Conservation (phyloP, 2,113 vertebrate genomes). For the Chrysochloris asiatica region DNA sequence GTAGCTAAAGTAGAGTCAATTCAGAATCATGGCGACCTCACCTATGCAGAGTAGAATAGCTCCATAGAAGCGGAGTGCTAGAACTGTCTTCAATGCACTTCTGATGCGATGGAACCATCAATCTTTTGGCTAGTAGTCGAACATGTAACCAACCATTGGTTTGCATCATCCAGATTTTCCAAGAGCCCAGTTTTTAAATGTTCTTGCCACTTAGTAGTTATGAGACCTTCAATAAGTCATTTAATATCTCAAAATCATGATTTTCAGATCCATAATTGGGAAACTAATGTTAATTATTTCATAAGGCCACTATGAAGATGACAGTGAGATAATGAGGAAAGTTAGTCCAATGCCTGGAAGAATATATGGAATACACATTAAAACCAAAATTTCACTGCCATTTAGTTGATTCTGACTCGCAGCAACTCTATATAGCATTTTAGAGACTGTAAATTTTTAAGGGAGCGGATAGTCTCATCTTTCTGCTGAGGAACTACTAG, state of each 20-base stretch:
- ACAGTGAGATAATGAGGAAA: neutral
- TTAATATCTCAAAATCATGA: neutral
- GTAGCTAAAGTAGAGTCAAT: neutral
- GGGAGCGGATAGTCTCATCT: no score
- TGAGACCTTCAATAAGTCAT: conserved; percentile 29
- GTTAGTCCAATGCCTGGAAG: neutral
- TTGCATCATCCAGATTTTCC: neutral
- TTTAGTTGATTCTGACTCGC: no score
- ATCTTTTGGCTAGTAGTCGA: neutral
- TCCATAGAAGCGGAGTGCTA: neutral
- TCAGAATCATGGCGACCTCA: neutral
- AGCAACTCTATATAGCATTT: no score
- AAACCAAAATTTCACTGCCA: neutral
- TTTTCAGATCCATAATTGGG: conserved; percentile 46
- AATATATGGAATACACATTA: neutral
- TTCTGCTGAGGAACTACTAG: no score
- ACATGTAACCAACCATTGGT: neutral
- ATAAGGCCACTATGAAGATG: conserved; percentile 8
- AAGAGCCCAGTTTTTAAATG: neutral
- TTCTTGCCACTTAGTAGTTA: neutral
- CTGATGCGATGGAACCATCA: neutral
- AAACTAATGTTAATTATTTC: conserved; percentile 28
- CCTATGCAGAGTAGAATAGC: neutral
- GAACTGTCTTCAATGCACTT: neutral
- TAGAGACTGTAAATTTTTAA: no score